A percentile compares a stretch with the other conserved stretches of the same genome.
phyloP scores from a whole-genome alignment of 1,140 invertebrate genomes.

The Odontomachus brunneus region DNA sequence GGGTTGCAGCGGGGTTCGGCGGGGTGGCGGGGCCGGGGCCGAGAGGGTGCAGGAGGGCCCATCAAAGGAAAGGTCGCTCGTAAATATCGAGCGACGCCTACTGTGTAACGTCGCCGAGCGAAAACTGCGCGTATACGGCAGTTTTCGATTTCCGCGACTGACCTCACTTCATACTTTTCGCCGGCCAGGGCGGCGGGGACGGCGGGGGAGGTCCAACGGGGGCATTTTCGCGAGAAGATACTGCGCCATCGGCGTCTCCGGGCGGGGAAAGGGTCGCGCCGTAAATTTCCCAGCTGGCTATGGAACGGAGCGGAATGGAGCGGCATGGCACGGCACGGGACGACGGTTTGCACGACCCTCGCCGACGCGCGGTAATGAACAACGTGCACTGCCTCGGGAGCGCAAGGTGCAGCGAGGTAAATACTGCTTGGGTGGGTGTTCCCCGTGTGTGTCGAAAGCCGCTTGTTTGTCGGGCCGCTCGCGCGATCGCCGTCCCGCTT shows the following conservation, averaged over 20 bases:
- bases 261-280: background rate
- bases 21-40: background rate
- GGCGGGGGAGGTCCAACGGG: background rate
- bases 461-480: background rate
- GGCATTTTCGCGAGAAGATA: background rate
- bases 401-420: background rate
- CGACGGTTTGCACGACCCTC: background rate
- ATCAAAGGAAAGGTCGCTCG: constrained; percentile 23
- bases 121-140: background rate
- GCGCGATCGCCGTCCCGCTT: constrained; percentile 3
- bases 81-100: constrained; percentile 26
- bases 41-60: background rate
- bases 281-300: constrained; percentile 4
- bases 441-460: background rate
- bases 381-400: background rate
- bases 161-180: background rate
- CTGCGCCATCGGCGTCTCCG: background rate
- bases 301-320: background rate
- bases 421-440: background rate
- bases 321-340: background rate
- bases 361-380: background rate
- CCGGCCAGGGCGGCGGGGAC: background rate
- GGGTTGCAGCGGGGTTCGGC: no score
- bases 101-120: background rate
- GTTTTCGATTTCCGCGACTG: constrained; percentile 13